Evolutionary conservation across 2,797 vertebrate species (phyloP), one percentile per base, ranked within the genome.

Genomic region (Dicrostonyx torquatus): DNA sequence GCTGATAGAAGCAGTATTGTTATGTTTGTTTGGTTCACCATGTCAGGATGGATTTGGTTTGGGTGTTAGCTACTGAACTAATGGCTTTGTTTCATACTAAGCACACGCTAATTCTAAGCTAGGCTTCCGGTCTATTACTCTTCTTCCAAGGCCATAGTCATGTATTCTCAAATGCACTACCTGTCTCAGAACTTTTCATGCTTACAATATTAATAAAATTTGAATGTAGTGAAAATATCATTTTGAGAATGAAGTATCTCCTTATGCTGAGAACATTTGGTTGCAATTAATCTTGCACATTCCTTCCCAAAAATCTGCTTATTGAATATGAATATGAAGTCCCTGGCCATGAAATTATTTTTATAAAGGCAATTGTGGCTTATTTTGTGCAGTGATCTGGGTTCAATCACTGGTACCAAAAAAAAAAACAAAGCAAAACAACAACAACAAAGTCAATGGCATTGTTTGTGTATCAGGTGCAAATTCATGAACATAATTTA

Each of bases 211-310:
- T 88, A 66, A 84, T 80, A 53, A 53, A 88, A 77, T 77, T 73
- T 86, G 22, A 72, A 75, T 86, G 34, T 11, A 75, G 26, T 40
- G 76, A 89, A 89, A 82, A 53, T 20, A 13, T 6, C 37, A 87
- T 53, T n/a, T 22, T 89, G n/a, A 87, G 37, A 73, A 90, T 45
- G 31, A 91, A 89, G 89, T 72, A 24, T 79, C 50, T 94, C 43
- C 91, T 89, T 37, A 22, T 40, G 31, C 75, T 90, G 66, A 76
- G 68, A 48, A 55, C 43, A 15, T 50, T n/a, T 68, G 37, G 53
- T 31, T n/a, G 37, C 55, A 12, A 66, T 87, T 76, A 80, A 88
- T 55, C n/a, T 43, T n/a, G 29, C 17, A 55, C n/a, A 60, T 4
- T 37, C 14, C 70, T 22, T 73, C 22, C 50, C 72, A 5, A 11